Evolutionary conservation across 2,113 vertebrate species (phyloP).

Genomic region (Cyanocitta stelleri): DNA sequence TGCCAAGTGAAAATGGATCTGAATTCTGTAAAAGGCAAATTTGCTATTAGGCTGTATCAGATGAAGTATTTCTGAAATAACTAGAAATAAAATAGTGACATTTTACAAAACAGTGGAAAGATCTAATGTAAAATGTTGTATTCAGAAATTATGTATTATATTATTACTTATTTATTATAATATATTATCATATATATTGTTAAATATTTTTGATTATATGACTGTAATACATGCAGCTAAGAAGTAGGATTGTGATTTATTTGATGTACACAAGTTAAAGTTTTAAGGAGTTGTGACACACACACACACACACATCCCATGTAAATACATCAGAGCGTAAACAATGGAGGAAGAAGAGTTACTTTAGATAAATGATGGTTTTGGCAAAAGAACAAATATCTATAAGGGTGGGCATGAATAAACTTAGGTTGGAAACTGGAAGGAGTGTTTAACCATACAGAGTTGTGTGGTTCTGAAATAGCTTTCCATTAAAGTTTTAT

Average conservation of each 20-base stretch:
- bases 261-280: background rate
- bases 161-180: background rate
- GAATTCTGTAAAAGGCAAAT: background rate
- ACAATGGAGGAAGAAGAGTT: background rate
- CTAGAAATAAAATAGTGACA: background rate
- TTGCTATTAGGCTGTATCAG: background rate
- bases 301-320: no score
- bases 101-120: background rate
- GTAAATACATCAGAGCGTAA: background rate
- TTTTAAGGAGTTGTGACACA: background rate
- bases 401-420: background rate
- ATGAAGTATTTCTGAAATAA: background rate
- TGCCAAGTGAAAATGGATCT: background rate
- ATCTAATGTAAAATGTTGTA: background rate
- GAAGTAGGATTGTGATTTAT: background rate
- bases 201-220: background rate
- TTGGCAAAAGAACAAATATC: background rate
- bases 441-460: background rate
- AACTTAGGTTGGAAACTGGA: background rate
- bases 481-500: background rate
- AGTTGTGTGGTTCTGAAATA: background rate
- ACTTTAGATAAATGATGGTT: background rate
- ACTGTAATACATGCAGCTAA: background rate
- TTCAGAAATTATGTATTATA: background rate
- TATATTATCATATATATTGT: no score